Base-by-base conservation (phyloP, 2,888 invertebrate genomes). In the Acronicta aceris region DNA sequence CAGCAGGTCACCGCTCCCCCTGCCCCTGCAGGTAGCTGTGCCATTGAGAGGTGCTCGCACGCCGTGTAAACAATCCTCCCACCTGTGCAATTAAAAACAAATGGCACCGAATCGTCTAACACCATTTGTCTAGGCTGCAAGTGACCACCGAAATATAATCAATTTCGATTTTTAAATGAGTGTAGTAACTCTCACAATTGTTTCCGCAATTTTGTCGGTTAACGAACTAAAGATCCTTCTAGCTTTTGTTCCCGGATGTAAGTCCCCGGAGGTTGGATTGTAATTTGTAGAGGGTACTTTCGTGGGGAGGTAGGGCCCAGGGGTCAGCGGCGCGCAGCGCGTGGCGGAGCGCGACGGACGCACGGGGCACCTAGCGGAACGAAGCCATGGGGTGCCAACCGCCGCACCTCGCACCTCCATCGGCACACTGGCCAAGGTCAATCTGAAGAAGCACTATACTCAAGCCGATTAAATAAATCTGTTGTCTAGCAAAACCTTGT, bases 1-100 rank as follows among this genome's bases (percentile, higher is more conserved):
- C 77, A 59, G 77, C 84, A 83, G 86, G 84, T 88, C 88, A 84
- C 86, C 76, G 82, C 81, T 62, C 84, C 84, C 90, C 86, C 86
- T 85, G 73, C 83, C 82, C 76, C 79, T 66, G 75, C 70, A 83
- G 78, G 78, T 81, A 81, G 79, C 80, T 82, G 73, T 84, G 79
- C 87, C 89, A 89, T 89, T 90, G 84, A 90, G 85, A 78, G 82
- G 81, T 80, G 81, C 79, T 83, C 76, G 81, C 81, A 75, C 76
- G 79, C 82, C 83, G 76, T 88, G 88, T 89, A 90, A 92, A 92
- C 89, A 92, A 88, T 86, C 82, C 78, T 73, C 85, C 78, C 90
- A 92, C 92, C 90, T 91, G 90, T 89, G 82, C 81, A 81, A 82
- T 81, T 75, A 74, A 66, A 68, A 71, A 62, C 58, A 62, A 64